Conservation (phyloP, 2,888 invertebrate species). For the Cyrtodaria siliqua region DNA sequence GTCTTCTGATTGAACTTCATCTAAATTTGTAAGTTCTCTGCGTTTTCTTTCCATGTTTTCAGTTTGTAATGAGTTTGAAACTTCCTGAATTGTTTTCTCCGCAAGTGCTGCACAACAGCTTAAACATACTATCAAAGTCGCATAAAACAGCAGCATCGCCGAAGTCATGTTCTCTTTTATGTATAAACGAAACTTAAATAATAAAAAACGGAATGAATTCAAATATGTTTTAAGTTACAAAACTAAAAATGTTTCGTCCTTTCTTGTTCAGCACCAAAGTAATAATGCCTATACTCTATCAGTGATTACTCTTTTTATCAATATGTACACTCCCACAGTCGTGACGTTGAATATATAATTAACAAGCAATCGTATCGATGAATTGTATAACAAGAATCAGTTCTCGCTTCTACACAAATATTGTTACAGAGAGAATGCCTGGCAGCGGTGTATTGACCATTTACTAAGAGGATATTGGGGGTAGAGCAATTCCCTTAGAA, state of each 20-base stretch:
- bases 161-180: background rate
- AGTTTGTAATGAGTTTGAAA: constrained; percentile 2
- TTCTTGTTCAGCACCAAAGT: background rate
- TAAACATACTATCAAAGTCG: background rate
- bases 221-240: background rate
- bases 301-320: constrained; percentile 39
- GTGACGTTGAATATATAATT: constrained; percentile 56
- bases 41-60: constrained; percentile 40
- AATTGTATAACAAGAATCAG: background rate
- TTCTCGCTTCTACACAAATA: constrained; percentile 8
- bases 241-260: background rate
- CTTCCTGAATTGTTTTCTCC: background rate
- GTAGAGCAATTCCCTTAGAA: constrained; percentile 3
- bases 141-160: background rate
- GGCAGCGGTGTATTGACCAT: constrained; percentile 34
- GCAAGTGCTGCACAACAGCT: background rate
- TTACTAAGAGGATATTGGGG: background rate
- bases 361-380: constrained; percentile 11
- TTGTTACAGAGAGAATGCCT: constrained; percentile 17
- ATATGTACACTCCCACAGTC: constrained; percentile 21
- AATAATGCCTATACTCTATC: constrained; percentile 14
- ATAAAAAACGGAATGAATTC: constrained; percentile 2
- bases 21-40: constrained; percentile 23
- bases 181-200: no score
- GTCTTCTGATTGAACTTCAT: constrained; percentile 8